phyloP scores from a whole-genome alignment of 2,797 vertebrate species.

The Dipus sagitta region DNA sequence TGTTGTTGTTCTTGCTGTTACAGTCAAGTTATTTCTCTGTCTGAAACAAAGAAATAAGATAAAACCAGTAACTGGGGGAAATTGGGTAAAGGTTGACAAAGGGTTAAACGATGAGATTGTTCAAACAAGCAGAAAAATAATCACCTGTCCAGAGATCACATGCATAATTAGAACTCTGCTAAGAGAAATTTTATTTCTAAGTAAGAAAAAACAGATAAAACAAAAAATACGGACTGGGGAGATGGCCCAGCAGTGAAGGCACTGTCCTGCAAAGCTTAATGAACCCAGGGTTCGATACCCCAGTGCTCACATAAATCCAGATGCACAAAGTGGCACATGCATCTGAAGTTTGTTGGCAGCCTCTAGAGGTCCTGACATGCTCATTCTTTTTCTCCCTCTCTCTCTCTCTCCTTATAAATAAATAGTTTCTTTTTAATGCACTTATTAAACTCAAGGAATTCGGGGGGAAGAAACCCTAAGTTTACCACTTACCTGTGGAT shows the following conservation, averaged over 20 bases:
- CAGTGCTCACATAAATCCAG: no score
- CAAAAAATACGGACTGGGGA: no score
- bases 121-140: slow-evolving; percentile 9
- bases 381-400: no score
- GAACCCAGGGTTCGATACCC: no score
- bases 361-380: no score
- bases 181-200: not conserved
- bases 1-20: not conserved
- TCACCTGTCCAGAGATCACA: not conserved
- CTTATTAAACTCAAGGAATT: not conserved
- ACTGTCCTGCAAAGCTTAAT: no score
- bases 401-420: no score
- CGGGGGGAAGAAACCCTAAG: not conserved
- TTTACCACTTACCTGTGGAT: no score
- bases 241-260: no score
- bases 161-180: not conserved
- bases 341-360: no score
- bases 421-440: not conserved
- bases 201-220: not conserved
- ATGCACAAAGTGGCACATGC: no score
- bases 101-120: not conserved
- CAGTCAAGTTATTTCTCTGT: not conserved
- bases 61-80: not conserved
- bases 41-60: slow-evolving; percentile 25
- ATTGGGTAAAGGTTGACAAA: not conserved